Evolutionary conservation across 2,113 vertebrate species (phyloP), one percentile per base, ranked within the genome.

Genomic region (Halichoerus grypus): DNA sequence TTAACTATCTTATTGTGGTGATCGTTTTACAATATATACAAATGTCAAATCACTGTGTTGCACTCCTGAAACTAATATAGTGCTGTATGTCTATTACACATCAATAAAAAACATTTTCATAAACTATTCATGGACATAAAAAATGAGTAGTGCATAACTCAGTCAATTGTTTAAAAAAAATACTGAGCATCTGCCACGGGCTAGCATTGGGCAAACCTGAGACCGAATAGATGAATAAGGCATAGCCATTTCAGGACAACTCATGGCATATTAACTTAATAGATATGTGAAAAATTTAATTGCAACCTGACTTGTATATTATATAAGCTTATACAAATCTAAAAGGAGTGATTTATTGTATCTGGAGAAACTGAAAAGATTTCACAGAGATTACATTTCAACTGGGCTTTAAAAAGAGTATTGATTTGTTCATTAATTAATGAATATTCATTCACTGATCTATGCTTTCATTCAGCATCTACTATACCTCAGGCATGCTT

Each of bases 331-430:
- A 46, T 19, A 42, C 21, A 82, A 72, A 80, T 81, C 57, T 84
- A 81, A 8, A 5, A 39, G 4, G 31, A 80, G 9, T 71, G 3
- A 80, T 82, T 89, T 80, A 57, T 19, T 89, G 7, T 71, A 69
- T 61, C 10, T 82, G 15, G 57, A 74, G 15, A 95, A 90, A 86
- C 4, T 79, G 4, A 94, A 26, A 53, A 82, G 22, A 36, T 18
- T 82, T 91, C 33, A 74, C 4, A 95, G 49, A 81, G 26, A 86
- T 82, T 93, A 90, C 26, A 53, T 67, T 81, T 76, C 85, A 85
- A 57, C 46, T 7, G 7, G 49, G 11, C 55, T 79, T 95, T 79
- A 82, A 39, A 61, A 80, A 87, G 26, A 53, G n/a, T 15, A 59
- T 71, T 39, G 7, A 57, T 89, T 57, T 88, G 28, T 57, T 93